Evolutionary conservation across 1,140 invertebrate species (phyloP).

Genomic region (Drosophila tropicalis): DNA sequence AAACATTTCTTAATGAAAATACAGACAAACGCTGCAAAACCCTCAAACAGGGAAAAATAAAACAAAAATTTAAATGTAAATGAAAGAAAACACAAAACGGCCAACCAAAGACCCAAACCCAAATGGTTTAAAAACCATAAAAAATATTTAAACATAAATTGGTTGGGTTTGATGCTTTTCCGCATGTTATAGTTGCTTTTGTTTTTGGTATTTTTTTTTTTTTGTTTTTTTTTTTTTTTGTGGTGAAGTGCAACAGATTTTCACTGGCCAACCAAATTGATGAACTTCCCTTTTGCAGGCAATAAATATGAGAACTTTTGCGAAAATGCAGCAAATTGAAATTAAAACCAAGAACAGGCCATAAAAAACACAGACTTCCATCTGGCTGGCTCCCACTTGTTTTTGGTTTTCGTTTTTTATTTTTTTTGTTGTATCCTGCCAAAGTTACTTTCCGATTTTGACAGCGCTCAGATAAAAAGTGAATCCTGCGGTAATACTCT

Average conservation of each 20-base stretch:
- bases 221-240: conserved; percentile 33
- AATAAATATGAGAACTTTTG: conserved; percentile 30
- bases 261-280: conserved; percentile 52
- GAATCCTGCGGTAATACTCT: background rate
- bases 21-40: conserved; percentile 34
- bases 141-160: conserved; percentile 67
- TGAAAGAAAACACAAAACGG: conserved; percentile 5
- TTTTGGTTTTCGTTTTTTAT: conserved; percentile 33
- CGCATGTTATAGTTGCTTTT: background rate
- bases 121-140: conserved; percentile 49
- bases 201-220: no score
- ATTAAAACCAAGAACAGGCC: conserved; percentile 37
- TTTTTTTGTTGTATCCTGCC: conserved; percentile 42
- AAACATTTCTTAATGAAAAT: conserved; percentile 73
- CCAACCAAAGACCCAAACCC: background rate
- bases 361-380: conserved; percentile 34
- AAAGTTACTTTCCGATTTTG: background rate
- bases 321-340: conserved; percentile 40
- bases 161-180: conserved; percentile 49
- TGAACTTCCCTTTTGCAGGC: conserved; percentile 32
- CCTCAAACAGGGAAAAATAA: conserved; percentile 20
- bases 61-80: conserved; percentile 8
- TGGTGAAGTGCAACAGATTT: conserved; percentile 74
- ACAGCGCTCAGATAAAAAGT: background rate
- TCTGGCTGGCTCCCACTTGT: conserved; percentile 60